Conservation (phyloP, 2,888 invertebrate genomes). For the Eustalomyia histrio region DNA sequence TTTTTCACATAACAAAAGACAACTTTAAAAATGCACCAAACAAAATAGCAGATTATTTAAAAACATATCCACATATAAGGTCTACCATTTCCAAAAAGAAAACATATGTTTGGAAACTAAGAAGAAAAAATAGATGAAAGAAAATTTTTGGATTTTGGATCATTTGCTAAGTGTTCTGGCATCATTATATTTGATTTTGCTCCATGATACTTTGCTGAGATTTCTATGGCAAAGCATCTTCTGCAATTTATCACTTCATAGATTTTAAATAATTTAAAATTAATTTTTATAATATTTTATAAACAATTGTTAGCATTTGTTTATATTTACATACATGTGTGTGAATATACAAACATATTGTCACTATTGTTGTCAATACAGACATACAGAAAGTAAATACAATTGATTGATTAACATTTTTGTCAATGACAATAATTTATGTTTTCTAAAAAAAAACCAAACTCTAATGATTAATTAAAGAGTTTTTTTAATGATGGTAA, state of each 20-base stretch:
- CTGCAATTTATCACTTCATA: neutral
- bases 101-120: no score
- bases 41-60: no score
- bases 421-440: constrained; percentile 59
- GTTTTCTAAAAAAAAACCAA: constrained; percentile 16
- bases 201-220: neutral
- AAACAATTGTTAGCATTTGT: neutral
- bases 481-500: constrained; percentile 29
- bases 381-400: constrained; percentile 29
- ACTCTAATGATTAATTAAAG: constrained; percentile 53
- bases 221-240: neutral
- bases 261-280: neutral
- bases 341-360: constrained; percentile 24
- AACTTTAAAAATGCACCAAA: no score
- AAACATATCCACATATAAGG: no score
- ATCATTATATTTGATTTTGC: neutral
- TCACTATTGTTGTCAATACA: constrained; percentile 14
- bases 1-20: no score
- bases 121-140: no score
- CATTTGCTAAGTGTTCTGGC: neutral
- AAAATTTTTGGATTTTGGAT: no score
- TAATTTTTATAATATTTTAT: neutral
- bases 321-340: constrained; percentile 7
- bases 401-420: constrained; percentile 53
- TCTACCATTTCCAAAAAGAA: no score